phyloP scores from a whole-genome alignment of 2,888 invertebrate species.

The Brenthis hecate region DNA sequence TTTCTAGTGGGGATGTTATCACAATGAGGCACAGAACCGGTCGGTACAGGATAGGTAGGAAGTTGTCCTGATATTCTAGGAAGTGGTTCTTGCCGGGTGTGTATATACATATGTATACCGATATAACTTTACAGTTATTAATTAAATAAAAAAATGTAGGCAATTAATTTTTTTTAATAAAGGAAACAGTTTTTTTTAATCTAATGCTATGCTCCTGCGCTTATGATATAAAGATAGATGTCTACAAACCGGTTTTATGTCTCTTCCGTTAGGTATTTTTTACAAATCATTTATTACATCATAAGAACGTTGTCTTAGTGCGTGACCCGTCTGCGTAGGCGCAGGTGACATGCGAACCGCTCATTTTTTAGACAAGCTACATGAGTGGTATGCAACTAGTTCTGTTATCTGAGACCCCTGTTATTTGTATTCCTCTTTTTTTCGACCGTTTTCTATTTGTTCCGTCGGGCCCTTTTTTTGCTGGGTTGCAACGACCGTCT shows the following conservation, averaged over 20 bases:
- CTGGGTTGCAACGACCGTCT: slow-evolving; percentile 69
- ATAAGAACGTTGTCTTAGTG: slow-evolving; percentile 58
- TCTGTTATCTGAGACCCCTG: slow-evolving; percentile 73
- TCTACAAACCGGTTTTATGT: slow-evolving; percentile 63
- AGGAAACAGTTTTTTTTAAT: too few relatives aligned
- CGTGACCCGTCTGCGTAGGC: slow-evolving; percentile 72
- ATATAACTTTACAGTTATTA: neutral
- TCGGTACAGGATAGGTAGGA: slow-evolving; percentile 54
- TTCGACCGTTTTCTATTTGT: slow-evolving; percentile 79
- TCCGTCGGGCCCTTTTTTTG: slow-evolving; percentile 78
- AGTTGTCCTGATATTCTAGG: slow-evolving; percentile 57
- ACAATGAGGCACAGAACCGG: slow-evolving; percentile 61
- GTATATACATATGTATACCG: slow-evolving; percentile 44
- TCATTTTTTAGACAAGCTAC: slow-evolving; percentile 59
- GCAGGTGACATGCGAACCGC: slow-evolving; percentile 76
- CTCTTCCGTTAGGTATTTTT: slow-evolving; percentile 72
- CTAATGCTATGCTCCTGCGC: slow-evolving; percentile 16
- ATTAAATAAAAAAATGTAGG: slow-evolving; percentile 35
- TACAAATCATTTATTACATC: slow-evolving; percentile 69
- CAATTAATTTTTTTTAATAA: too few relatives aligned
- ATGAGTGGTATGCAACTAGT: slow-evolving; percentile 60
- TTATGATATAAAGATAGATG: slow-evolving; percentile 58
- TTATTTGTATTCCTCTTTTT: slow-evolving; percentile 69
- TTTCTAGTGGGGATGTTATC: slow-evolving; percentile 62
- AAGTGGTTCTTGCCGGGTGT: slow-evolving; percentile 29